Evolutionary conservation across 1,140 invertebrate genomes (phyloP).

Genomic region (Microplitis demolitor): DNA sequence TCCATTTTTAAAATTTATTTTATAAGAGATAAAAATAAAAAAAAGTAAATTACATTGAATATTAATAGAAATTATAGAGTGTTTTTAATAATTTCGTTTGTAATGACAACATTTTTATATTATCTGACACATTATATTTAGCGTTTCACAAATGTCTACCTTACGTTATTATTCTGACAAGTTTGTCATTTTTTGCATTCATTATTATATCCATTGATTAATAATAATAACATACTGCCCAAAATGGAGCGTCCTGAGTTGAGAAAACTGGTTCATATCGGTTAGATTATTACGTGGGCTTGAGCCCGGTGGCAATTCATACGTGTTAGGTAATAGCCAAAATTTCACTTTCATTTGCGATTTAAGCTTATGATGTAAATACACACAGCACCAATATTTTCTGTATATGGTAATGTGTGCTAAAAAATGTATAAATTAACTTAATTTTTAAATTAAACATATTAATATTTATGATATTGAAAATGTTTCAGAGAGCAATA

Average conservation of each 20-base stretch:
- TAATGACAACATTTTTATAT: no score
- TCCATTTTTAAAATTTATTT: no score
- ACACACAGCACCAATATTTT: background rate
- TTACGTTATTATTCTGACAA: background rate
- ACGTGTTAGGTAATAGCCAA: constrained; percentile 22
- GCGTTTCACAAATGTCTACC: no score
- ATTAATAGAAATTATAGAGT: no score
- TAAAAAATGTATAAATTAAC: background rate
- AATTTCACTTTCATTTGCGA: constrained; percentile 14
- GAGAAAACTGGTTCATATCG: constrained; percentile 14
- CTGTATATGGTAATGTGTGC: no score
- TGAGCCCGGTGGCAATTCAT: no score
- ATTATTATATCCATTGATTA: background rate
- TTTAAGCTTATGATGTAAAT: background rate
- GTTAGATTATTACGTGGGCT: no score
- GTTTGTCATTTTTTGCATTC: background rate
- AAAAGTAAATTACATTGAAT: no score
- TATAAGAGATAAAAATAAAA: no score
- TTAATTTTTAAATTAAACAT: background rate
- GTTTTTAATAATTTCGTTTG: no score
- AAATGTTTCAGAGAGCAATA: constrained; percentile 80
- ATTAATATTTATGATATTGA: background rate
- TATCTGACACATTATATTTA: no score
- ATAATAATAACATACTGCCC: background rate
- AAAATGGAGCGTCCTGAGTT: background rate